Base-by-base conservation (phyloP, 2,888 invertebrate genomes). In the Agrotis puta region DNA sequence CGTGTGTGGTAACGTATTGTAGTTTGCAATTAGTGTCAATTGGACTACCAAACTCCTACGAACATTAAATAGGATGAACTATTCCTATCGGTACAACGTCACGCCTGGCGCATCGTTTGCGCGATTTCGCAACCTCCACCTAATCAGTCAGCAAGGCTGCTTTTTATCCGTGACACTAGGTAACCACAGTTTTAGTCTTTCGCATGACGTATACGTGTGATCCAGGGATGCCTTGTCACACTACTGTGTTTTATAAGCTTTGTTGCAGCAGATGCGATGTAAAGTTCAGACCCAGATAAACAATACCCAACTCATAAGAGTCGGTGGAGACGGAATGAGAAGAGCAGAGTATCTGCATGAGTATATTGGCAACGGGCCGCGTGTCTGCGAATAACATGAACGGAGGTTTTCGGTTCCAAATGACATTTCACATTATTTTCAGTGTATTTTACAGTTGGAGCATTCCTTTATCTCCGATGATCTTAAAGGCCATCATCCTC, bases 1-100 rank as follows among this genome's bases (percentile, higher is more conserved):
- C 56, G 58, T 53, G 54, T 71, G 71, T 51, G 43, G 18, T 56
- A 56, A 50, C 5, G 13, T 56, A 50, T 65, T 53, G 58, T 39
- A 9, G 39, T 51, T 73, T 57, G 53, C 58, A 70, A 77, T 77
- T 77, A 77, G 56, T 69, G 57, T 57, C 75, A 75, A 68, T 62
- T 74, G 68, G 47, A 18, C 24, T 56, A 67, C 61, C 61, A n/a
- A 72, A 77, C 64, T 65, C 64, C 64, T 71, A 71, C 75, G 47
- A 43, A 70, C 24, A 50, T 61, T 53, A 74, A 67, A 61, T 33
- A 57, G 33, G 33, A 50, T 67, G 62, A 67, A 51, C 56, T 43
- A 68, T 69, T 75, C 48, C 16, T 58, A 27, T 53, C 48, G 74
- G 59, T 54, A 43, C 3, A 48, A 33, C 22, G 43, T 66, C 27